Evolutionary conservation across 1,140 invertebrate genomes (phyloP).

Genomic region (Lucilia sericata): DNA sequence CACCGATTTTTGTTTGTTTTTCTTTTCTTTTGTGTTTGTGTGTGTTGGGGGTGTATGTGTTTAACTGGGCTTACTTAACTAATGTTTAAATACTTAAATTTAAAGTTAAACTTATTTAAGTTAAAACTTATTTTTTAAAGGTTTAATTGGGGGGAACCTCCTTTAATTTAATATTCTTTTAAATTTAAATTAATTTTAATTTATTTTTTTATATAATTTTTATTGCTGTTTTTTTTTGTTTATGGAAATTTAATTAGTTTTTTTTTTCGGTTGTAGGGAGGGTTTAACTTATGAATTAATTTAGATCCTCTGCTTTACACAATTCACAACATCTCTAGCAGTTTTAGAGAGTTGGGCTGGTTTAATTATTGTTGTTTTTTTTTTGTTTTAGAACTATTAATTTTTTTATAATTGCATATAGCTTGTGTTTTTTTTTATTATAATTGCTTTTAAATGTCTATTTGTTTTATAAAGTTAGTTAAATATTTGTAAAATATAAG

Average conservation of each 20-base stretch:
- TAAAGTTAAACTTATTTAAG: constrained; percentile 16
- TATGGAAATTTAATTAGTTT: background rate
- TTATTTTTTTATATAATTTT: constrained; percentile 1
- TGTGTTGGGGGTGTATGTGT: background rate
- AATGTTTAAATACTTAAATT: background rate
- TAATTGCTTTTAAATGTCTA: constrained; percentile 43
- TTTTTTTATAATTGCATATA: background rate
- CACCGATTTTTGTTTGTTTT: constrained; percentile 22
- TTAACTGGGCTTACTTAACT: background rate
- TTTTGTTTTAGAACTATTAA: background rate
- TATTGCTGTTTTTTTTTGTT: background rate
- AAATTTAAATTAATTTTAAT: background rate
- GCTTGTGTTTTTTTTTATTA: background rate
- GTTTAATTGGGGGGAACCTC: background rate
- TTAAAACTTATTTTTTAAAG: constrained; percentile 16
- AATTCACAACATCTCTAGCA: constrained; percentile 15
- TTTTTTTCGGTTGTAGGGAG: background rate
- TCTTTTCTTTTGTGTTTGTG: background rate
- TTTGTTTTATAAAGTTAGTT: constrained; percentile 14
- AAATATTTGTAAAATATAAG: constrained; percentile 32
- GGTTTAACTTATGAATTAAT: constrained; percentile 40
- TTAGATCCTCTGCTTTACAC: constrained; percentile 42
- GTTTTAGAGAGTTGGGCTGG: constrained; percentile 34
- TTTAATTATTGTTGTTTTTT: constrained; percentile 42
- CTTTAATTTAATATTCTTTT: background rate